Evolutionary conservation across 2,888 invertebrate species (phyloP).

Genomic region (Meiosimyza decipiens): DNA sequence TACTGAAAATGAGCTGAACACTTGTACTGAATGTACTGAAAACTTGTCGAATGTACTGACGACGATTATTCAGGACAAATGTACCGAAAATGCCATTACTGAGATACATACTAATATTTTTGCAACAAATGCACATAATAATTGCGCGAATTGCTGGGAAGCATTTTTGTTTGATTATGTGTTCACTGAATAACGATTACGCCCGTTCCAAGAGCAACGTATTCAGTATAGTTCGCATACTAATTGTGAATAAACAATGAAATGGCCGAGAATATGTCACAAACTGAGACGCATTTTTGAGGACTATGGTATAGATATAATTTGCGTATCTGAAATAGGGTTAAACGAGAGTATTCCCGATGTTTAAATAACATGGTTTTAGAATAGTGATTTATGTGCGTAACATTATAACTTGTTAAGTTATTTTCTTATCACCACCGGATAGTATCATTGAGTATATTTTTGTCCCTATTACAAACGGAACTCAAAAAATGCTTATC

Average conservation of each 20-base stretch:
- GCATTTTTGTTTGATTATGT: too few species aligned
- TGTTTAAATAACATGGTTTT: constrained; percentile 7
- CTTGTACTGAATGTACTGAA: too few species aligned
- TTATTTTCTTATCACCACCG: neutral
- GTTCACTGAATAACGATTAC: too few species aligned
- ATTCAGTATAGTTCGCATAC: neutral
- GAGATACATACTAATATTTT: too few species aligned
- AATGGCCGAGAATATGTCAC: constrained; percentile 32
- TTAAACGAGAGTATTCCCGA: constrained; percentile 11
- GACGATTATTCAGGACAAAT: too few species aligned
- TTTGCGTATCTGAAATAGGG: constrained; percentile 37
- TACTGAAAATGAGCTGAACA: too few species aligned
- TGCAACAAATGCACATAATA: too few species aligned
- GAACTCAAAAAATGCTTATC: neutral
- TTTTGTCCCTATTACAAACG: neutral
- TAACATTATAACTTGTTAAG: neutral
- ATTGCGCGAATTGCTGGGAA: too few species aligned
- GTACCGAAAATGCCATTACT: too few species aligned
- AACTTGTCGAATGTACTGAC: too few species aligned
- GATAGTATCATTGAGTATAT: neutral
- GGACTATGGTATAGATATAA: constrained; percentile 15
- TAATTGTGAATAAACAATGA: constrained; percentile 20
- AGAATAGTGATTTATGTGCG: constrained; percentile 15
- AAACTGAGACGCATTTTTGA: constrained; percentile 29
- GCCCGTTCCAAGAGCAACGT: too few species aligned